Evolutionary conservation across 2,797 vertebrate species (phyloP), one percentile per base, ranked within the genome.

Genomic region (Chromobotia macracanthus): DNA sequence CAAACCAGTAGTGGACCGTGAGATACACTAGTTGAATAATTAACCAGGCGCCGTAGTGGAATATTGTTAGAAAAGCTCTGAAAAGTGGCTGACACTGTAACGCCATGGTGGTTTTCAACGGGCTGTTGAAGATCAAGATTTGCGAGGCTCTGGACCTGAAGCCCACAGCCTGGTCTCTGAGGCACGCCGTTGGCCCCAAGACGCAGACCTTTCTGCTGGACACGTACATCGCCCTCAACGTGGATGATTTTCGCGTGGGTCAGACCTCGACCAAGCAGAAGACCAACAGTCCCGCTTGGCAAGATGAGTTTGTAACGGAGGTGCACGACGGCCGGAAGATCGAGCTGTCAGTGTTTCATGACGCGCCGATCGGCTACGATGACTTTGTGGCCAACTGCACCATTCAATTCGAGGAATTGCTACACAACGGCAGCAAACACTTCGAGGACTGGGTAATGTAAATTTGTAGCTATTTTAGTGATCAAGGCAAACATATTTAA

Each of bases 81-180:
- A 10, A 44, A 44, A 74, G 83, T 87, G 91, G 94, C 13, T 11
- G 64, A 6, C 76, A 97, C 97, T 72, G 96, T 96, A 74, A 97
- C 96, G 89, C 91, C 94, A 99, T 99, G 97, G 97, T 98, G 89
- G 96, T 99, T 88, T 99, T 99, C 91, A 98, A 96, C 92, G 97
- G 97, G 87, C 92, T 98, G 90, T 90, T 99, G 91, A 99, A 98
- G 92, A 97, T 99, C 88, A 95, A 96, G 87, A 96, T 99, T 91
- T 98, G 96, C 84, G 97, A 99, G 92, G 97, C 97, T 13, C 94
- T 97, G 92, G 96, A 98, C 90, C 92, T 99, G 88, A 99, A 99
- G 89, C 97, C 97, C 91, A 99, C 97, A 73, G 93, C 97, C 3
- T 99, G 97, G 97, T 98, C 97, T 3, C 89, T 99, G 88, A 95